phyloP scores from a whole-genome alignment of 2,888 invertebrate genomes.

The Trachelus iudaicus region DNA sequence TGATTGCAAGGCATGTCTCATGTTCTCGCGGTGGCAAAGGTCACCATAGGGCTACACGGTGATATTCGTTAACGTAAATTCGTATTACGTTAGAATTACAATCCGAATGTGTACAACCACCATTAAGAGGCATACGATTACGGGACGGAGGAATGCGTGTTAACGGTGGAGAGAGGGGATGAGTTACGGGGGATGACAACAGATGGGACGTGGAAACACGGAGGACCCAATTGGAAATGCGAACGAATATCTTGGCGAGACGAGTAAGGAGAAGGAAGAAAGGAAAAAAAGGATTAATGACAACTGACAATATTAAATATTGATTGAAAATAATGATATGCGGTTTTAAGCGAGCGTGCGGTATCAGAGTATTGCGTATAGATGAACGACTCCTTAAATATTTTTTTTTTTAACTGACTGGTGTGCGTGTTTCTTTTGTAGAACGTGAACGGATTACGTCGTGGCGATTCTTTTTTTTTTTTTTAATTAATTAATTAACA shows the following conservation, averaged over 20 bases:
- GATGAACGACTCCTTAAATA: conserved; percentile 31
- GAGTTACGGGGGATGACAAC: conserved; percentile 11
- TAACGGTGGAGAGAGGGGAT: conserved; percentile 1
- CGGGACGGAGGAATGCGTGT: conserved; percentile 16
- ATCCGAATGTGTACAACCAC: conserved; percentile 59
- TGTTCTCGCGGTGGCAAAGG: conserved; percentile 21
- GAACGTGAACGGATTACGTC: conserved; percentile 8
- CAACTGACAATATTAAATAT: conserved; percentile 24
- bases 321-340: conserved; percentile 22
- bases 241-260: conserved; percentile 17
- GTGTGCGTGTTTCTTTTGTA: conserved; percentile 27
- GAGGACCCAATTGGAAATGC: conserved; percentile 30
- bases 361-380: conserved; percentile 41
- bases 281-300: conserved; percentile 7
- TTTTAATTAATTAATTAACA: conserved; percentile 6
- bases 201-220: conserved; percentile 5
- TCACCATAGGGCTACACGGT: conserved; percentile 33
- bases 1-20: too few species aligned
- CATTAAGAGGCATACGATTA: conserved; percentile 27
- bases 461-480: neutral
- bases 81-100: conserved; percentile 52
- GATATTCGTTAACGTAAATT: conserved; percentile 37
- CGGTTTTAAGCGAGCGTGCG: conserved; percentile 35
- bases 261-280: conserved; percentile 6
- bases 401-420: conserved; percentile 25